Base-by-base conservation (phyloP, 2,797 vertebrate genomes). In the Labroides dimidiatus region DNA sequence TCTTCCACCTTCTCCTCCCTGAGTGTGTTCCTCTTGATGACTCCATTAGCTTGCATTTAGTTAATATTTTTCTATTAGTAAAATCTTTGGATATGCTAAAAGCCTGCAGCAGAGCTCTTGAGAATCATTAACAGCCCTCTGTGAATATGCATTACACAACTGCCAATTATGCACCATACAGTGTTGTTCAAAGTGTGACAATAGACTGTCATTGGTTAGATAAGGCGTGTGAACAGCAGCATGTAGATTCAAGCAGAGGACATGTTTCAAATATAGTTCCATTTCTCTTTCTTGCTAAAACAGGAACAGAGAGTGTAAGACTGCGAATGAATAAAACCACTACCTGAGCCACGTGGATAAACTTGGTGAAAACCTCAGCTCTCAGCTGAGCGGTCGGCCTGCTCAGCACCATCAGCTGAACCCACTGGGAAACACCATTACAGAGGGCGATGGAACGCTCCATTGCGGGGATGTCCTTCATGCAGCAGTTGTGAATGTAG, bases 401-500 rank as follows among this genome's bases (percentile, higher is more conserved):
- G 84, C 96, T 99, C 78, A 99, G 94, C 83, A 99, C 97, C 97
- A 99, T 99, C 45, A 99, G 92, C 56, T 99, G 97, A 13, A 99
- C 97, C 97, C 97, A 99, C 89, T 99, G 97, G 84, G 97, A 98
- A 86, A 99, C 92, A 60, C 97, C 97, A 12, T 99, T 99, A 78
- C 96, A 98, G 86, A 99, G 93, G 68, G 96, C 93, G 16, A 99
- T 96, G 55, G 97, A 98, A 50, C 97, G 95, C 89, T 97, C 97
- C 96, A 99, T 97, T 58, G 93, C 95, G 4, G 96, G 97, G 89
- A 96, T 98, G 88, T 97, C 96, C 89, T 97, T 98, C 91, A 98
- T 95, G 64, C 95, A 96, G 82, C 96, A 95, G 77, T 91, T 97
- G 77, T 95, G 93, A 37, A 97, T 95, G 90, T 98, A 99, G 65